Base-by-base conservation (phyloP, 2,888 invertebrate species). In the Mesoligia furuncula region DNA sequence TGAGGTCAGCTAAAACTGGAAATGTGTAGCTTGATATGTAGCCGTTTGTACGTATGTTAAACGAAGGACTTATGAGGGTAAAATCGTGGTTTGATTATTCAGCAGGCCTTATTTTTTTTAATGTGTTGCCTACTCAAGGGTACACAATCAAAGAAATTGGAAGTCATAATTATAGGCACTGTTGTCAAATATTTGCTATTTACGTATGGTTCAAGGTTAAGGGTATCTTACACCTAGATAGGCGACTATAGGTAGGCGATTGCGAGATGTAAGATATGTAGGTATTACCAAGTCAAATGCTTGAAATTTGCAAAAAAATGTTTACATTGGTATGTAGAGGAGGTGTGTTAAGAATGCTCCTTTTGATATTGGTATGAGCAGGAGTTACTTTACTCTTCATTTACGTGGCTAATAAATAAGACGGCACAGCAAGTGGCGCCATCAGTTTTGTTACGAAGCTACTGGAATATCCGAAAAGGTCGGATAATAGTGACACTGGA, bases 261-360 rank as follows among this genome's bases (percentile, higher is more conserved):
- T 24, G 13, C 6, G 20, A 54, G 42, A 68, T 62, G 61, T 62
- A 76, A 67, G 24, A 54, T 51, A 59, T 27, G 36, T 54, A 67
- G 3, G 36, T 36, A 36, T 80, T 67, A 73, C 54, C 66, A 79
- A 73, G 45, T 74, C 45, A 62, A 74, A 48, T 48, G 45, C 45
- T 45, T 15, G 15, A 13, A 45, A 13, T 45, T 45, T 5, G 45
- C 13, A 45, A 45, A 62, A 36, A 27, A 73, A 57, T 67, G 45
- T 36, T 45, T 27, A 73, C 11, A 51, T 48, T 36, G 51, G 51
- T 36, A 72, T 66, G 36, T 65, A 24, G 1, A 73, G 20, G 9
- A 48, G 27, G 5, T 42, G 3, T 20, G 42, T 24, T 27, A 2
- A 64, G 71, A 67, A 67, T 71, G 8, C n/a, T 66, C 31, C 31